These are phyloP conservation scores for Xylocopa sonorina DNA, from an alignment of 1,140 invertebrate genomes.

Conservation along the genomic window DNA sequence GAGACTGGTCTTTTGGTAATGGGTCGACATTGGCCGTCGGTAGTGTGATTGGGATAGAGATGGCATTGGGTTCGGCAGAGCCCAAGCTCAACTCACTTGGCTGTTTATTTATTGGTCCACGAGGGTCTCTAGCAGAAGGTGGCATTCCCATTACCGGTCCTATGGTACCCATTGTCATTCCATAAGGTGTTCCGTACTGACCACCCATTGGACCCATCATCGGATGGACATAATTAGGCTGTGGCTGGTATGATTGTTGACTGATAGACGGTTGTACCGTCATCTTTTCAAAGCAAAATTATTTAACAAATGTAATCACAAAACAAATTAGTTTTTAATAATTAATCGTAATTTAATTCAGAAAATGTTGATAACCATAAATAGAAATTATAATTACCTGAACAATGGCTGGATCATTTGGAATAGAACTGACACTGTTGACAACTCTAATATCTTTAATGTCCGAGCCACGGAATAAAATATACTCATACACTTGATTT, in stretches of 20 bases:
- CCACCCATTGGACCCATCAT: constrained; percentile 82
- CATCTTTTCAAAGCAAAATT: constrained; percentile 79
- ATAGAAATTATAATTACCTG: constrained; percentile 82
- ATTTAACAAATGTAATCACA: constrained; percentile 26
- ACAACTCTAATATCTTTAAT: constrained; percentile 99
- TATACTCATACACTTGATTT: constrained; percentile 99
- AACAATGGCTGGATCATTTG: constrained; percentile 98
- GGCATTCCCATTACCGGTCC: constrained; percentile 84
- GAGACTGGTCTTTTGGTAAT: constrained; percentile 87
- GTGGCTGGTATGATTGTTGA: constrained; percentile 81
- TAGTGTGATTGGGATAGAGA: constrained; percentile 77
- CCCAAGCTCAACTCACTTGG: constrained; percentile 89
- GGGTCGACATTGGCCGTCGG: constrained; percentile 80
- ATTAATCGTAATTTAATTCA: background rate
- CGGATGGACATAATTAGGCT: constrained; percentile 81
- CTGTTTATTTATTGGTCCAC: constrained; percentile 84
- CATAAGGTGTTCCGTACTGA: constrained; percentile 80
- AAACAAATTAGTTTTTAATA: background rate
- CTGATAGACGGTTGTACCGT: constrained; percentile 87
- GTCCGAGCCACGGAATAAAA: constrained; percentile 98
- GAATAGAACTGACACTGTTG: constrained; percentile 88
- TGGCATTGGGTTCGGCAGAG: constrained; percentile 81
- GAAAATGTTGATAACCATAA: background rate
- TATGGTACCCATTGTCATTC: constrained; percentile 83
- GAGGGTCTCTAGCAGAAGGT: constrained; percentile 75